phyloP scores from a whole-genome alignment of 2,888 invertebrate genomes.

The Ptychoptera albimana region DNA sequence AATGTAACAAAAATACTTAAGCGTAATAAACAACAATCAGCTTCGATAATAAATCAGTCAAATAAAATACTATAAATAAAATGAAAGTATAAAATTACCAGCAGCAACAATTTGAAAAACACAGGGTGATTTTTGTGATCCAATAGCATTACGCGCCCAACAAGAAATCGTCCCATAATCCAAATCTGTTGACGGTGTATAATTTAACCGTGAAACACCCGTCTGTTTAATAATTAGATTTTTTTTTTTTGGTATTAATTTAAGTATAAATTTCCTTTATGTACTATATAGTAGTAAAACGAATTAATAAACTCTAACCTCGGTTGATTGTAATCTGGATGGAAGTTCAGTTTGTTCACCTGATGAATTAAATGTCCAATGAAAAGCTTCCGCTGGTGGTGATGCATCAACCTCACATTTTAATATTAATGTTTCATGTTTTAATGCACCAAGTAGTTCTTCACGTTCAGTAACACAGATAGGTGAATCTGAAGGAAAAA shows the following conservation, averaged over 20 bases:
- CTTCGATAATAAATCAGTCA: background rate
- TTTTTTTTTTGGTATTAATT: too few relatives aligned
- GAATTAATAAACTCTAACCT: conserved; percentile 19
- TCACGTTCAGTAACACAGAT: conserved; percentile 62
- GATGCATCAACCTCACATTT: conserved; percentile 80
- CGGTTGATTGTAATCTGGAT: conserved; percentile 37
- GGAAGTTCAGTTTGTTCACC: conserved; percentile 71
- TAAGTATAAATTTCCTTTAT: too few relatives aligned
- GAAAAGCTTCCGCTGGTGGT: conserved; percentile 67
- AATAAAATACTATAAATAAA: background rate
- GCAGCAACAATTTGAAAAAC: conserved; percentile 74
- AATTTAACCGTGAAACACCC: conserved; percentile 47
- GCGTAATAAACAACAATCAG: background rate
- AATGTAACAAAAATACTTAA: background rate
- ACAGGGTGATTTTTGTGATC: conserved; percentile 69
- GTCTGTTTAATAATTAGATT: conserved; percentile 16
- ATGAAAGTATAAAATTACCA: conserved; percentile 35
- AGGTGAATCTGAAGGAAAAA: conserved; percentile 35
- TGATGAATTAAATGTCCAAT: conserved; percentile 88
- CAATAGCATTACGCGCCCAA: conserved; percentile 71
- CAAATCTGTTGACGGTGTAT: conserved; percentile 73
- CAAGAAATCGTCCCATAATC: conserved; percentile 85
- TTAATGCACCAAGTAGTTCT: conserved; percentile 70
- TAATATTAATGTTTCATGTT: conserved; percentile 73
- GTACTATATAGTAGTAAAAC: background rate